Base-by-base conservation (phyloP, 2,888 invertebrate genomes). In the Eucriotettix oculatus region DNA sequence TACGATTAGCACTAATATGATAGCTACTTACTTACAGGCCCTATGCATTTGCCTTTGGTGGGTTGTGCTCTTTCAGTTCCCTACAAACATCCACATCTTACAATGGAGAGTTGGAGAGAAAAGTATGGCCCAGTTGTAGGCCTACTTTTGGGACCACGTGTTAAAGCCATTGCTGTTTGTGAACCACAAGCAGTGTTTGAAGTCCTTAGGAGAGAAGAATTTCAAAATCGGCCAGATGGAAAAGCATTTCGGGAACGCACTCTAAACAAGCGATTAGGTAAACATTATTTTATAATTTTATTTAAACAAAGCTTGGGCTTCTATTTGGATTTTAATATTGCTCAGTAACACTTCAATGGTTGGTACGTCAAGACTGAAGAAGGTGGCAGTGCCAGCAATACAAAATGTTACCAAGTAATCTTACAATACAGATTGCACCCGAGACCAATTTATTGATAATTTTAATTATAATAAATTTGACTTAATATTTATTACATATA, bases 61-160 rank as follows among this genome's bases (percentile, higher is more conserved):
- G 67, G 67, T 11, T 61, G 59, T 29, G 43, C 64, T 12, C 66
- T 63, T 0, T 65, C 61, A 42, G 43, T 65, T 10, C 60, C 64
- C 16, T 54, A 57, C 3, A 55, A 52, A 10, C 59, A 64, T 52
- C 58, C 64, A 43, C 65, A 65, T 53, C 58, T 62, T n/a, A 59
- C 54, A 16, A 60, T 66, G 61, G 63, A 60, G 17, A 56, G 63
- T 54, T 58, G 61, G 61, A 56, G 61, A 14, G 57, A 56, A 14
- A 52, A 57, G 41, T 66, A 65, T 48, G 65, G 66, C 9, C 63
- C 65, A 2, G 58, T 67, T 43, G 62, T 66, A 14, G 67, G 67
- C 1, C 55, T 64, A 9, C 58, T 61, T 16, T 16, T 65, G 9
- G 66, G 65, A 12, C 44, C 59, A 10, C 44, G 52, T 14, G 60